Percentiles rank a stretch among this genome's conserved stretches.
Conservation (phyloP, 2,797 vertebrate genomes). For the Acrossocheilus fasciatus region DNA sequence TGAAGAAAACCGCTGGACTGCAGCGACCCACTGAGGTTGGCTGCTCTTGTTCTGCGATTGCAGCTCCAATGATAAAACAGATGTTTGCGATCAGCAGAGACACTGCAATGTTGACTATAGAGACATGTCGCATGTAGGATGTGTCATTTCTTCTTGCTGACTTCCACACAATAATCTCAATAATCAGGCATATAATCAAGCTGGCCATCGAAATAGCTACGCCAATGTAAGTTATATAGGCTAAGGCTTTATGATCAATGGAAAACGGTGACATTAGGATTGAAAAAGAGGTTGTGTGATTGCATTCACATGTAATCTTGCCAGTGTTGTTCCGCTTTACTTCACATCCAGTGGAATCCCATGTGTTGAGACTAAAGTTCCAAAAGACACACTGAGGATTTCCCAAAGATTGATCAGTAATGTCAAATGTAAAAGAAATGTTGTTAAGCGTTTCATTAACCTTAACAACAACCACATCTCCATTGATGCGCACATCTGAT, state of each 20-base stretch:
- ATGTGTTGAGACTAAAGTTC: constrained; percentile 84
- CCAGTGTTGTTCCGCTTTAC: constrained; percentile 30
- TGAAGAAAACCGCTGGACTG: constrained; percentile 85
- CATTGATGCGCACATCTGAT: constrained; percentile 53
- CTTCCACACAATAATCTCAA: constrained; percentile 88
- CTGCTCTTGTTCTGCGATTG: constrained; percentile 56
- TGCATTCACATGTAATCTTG: constrained; percentile 66
- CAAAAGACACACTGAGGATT: constrained; percentile 87
- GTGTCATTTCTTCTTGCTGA: constrained; percentile 86
- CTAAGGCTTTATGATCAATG: neutral
- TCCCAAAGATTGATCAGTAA: constrained; percentile 62
- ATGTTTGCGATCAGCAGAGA: constrained; percentile 87
- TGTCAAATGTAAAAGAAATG: constrained; percentile 80
- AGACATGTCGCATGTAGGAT: constrained; percentile 89
- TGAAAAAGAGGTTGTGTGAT: constrained; percentile 79
- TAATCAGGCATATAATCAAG: constrained; percentile 84
- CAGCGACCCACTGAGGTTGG: constrained; percentile 70
- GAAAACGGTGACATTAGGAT: constrained; percentile 85
- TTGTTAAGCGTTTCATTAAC: constrained; percentile 61
- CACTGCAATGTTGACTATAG: constrained; percentile 87
- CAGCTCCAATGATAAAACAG: constrained; percentile 86
- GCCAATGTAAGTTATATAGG: constrained; percentile 86
- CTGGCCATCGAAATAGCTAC: constrained; percentile 86
- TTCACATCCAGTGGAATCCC: constrained; percentile 75
- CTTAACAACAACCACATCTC: constrained; percentile 82